Percentiles rank a stretch among this genome's conserved stretches.
Conservation (phyloP, 2,113 vertebrate species). For the Callocephalon fimbriatum region DNA sequence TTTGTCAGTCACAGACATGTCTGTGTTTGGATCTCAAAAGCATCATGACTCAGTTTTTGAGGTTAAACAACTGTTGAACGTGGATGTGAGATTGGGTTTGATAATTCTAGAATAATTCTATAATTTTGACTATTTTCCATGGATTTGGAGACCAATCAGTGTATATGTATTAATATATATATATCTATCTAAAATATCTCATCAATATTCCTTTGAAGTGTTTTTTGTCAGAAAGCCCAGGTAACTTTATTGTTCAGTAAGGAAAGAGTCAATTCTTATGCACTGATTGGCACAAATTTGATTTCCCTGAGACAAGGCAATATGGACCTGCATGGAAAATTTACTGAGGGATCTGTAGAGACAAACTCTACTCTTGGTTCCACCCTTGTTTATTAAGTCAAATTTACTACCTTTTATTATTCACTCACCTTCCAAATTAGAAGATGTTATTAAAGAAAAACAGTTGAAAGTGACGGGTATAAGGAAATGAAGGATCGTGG, state of each 20-base stretch:
- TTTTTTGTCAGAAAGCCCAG: background rate
- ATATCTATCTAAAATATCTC: background rate
- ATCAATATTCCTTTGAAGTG: background rate
- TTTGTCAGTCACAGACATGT: rapidly evolving
- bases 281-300: background rate
- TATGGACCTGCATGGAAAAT: background rate
- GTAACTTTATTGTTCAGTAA: background rate
- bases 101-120: background rate
- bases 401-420: background rate
- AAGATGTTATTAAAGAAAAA: background rate
- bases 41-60: background rate
- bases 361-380: background rate
- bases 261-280: background rate
- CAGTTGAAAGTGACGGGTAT: background rate
- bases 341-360: background rate
- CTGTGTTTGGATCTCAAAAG: background rate
- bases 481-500: background rate
- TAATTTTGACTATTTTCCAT: background rate
- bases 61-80: background rate
- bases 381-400: background rate
- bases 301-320: background rate
- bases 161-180: background rate
- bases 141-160: background rate
- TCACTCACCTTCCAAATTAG: background rate
- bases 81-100: background rate